Evolutionary conservation across 1,140 invertebrate genomes (phyloP).

Genomic region (Holotrichia oblita): DNA sequence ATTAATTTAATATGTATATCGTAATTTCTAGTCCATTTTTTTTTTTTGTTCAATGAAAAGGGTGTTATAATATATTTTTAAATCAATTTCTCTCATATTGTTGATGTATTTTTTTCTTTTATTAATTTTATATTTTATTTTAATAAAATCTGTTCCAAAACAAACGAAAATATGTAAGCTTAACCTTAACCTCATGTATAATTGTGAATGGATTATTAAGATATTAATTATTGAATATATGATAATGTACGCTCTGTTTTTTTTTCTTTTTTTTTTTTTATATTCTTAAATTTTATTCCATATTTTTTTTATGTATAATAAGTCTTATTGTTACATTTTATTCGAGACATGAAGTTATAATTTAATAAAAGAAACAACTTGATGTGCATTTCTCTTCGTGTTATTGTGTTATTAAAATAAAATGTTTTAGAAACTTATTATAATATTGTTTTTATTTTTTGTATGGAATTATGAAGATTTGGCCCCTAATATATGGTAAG

Average conservation of each 20-base stretch:
- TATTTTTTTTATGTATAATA: constrained; percentile 7
- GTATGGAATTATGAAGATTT: no score
- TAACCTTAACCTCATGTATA: not conserved
- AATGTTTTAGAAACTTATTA: not conserved
- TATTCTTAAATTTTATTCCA: not conserved
- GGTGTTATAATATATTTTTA: no score
- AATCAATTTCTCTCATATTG: no score
- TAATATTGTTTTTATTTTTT: not conserved
- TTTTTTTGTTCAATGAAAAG: no score
- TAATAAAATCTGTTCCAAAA: no score
- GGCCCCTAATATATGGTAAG: no score
- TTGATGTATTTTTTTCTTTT: no score
- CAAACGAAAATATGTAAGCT: not conserved
- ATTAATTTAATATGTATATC: no score
- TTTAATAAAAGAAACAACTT: not conserved
- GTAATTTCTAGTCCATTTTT: no score
- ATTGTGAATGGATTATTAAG: not conserved
- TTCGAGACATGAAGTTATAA: not conserved
- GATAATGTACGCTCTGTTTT: not conserved
- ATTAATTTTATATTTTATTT: no score
- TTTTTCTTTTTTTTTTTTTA: not conserved
- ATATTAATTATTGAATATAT: constrained; percentile 31
- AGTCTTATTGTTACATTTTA: not conserved
- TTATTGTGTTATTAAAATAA: constrained; percentile 12
- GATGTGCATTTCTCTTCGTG: not conserved